Evolutionary conservation across 2,113 vertebrate species (phyloP).

Genomic region (Scomber japonicus): DNA sequence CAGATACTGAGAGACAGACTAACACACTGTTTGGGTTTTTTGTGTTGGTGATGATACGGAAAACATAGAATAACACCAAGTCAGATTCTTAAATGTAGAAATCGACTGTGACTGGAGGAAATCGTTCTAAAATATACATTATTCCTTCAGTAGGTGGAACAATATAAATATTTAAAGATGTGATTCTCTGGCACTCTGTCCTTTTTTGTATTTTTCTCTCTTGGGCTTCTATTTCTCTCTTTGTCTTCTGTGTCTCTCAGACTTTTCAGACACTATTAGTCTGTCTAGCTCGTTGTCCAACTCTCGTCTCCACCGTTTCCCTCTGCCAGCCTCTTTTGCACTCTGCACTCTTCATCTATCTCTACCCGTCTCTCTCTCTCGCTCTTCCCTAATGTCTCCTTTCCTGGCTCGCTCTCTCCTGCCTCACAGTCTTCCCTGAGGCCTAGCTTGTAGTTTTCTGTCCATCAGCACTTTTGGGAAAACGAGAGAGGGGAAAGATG

Average conservation of each 20-base stretch:
- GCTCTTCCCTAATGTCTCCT: not conserved
- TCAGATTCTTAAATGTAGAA: no score
- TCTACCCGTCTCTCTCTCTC: not conserved
- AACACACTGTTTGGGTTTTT: no score
- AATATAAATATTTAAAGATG: no score
- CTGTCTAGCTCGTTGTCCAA: not conserved
- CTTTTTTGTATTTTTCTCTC: no score
- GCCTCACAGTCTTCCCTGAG: constrained; percentile 66
- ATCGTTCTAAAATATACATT: no score
- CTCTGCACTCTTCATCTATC: constrained; percentile 2
- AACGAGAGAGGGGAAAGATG: constrained; percentile 49
- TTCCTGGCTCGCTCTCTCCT: constrained; percentile 5
- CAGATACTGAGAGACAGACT: no score
- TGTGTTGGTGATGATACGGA: no score
- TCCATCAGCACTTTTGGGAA: constrained; percentile 77
- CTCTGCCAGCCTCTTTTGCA: not conserved
- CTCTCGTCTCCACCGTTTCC: not conserved
- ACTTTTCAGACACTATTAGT: not conserved
- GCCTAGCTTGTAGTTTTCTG: constrained; percentile 68
- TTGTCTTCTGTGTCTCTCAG: not conserved
- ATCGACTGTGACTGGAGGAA: no score
- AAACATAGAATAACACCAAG: no score
- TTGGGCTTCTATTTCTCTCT: not conserved
- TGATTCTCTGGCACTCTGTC: no score
- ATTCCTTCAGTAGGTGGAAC: no score